phyloP scores from a whole-genome alignment of 2,113 vertebrate genomes.

The Dendropsophus ebraccatus region DNA sequence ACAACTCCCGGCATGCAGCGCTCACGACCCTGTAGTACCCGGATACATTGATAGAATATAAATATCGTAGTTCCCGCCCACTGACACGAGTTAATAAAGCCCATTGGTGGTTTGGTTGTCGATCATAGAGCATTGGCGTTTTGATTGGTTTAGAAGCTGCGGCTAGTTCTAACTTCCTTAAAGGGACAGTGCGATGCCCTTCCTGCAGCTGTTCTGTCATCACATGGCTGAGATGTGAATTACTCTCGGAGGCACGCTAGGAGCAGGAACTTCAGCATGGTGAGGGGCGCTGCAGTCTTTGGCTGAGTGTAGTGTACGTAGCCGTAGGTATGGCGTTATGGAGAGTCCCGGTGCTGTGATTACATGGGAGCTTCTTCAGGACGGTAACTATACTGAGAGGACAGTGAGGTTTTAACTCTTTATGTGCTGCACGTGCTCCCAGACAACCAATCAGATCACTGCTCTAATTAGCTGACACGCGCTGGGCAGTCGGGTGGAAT shows the following conservation, averaged over 20 bases:
- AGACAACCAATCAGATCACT: no score
- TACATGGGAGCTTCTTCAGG: no score
- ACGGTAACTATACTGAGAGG: no score
- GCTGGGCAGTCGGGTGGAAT: no score
- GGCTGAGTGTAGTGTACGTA: no score
- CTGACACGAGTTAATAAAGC: accelerated
- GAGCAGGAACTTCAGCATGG: slow-evolving; percentile 20
- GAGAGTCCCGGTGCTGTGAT: no score
- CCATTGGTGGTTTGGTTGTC: background rate
- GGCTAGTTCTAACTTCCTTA: slow-evolving; percentile 43
- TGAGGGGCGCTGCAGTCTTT: background rate
- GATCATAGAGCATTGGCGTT: background rate
- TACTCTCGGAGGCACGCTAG: background rate
- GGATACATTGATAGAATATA: background rate
- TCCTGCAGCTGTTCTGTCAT: slow-evolving; percentile 53
- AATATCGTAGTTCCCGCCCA: slow-evolving; percentile 21
- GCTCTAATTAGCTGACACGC: no score
- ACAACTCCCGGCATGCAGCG: slow-evolving; percentile 62
- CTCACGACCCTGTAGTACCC: slow-evolving; percentile 13
- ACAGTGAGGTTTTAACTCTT: no score
- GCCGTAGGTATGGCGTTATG: no score
- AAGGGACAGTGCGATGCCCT: slow-evolving; percentile 48
- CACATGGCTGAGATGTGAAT: slow-evolving; percentile 47
- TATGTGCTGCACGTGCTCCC: no score
- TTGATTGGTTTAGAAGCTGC: background rate